Evolutionary conservation across 2,888 invertebrate genomes (phyloP), one percentile per base, ranked within the genome.

Genomic region (Oscheius myriophilus): DNA sequence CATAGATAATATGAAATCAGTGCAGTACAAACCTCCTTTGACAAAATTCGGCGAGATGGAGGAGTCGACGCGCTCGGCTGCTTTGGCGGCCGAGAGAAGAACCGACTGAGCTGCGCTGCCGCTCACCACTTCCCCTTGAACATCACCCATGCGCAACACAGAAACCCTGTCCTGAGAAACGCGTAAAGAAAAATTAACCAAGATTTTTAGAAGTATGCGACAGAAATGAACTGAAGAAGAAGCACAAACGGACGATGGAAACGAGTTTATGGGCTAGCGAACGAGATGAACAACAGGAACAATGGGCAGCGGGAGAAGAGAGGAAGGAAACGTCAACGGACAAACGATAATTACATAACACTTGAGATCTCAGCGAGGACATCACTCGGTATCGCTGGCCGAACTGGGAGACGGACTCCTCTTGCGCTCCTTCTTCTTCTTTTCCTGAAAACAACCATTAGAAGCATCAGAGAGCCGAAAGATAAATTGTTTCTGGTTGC

Each of bases 351-450:
- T 41, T 57, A 39, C 16, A 33, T 33, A 33, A 33, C 33, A 33
- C 33, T 18, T 59, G 52, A 65, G 43, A 57, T 57, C 51, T 45
- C 12, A 53, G 51, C 25, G n/a, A 49, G 41, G 33, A 54, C 26
- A 53, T 76, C 46, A 76, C 43, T 75, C 77, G 43, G 72, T 69
- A 43, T 69, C 73, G 23, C 67, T 55, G 9, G 53, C 52, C n/a
- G 68, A 71, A 25, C 43, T 64, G 7, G 71, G 67, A n/a, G 65
- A 63, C 1, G 77, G 70, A 33, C 65, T 71, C 23, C 75, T 66
- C 59, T 71, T 75, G 23, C 77, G 71, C 45, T 77, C 73, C 62
- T 75, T 75, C 69, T 75, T 73, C 71, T 77, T 77, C 67, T 77
- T 77, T n/a, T 77, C 77, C 74, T 76, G 65, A 62, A 76, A 76